phyloP scores from a whole-genome alignment of 2,797 vertebrate species.

The Manis crassicaudata region DNA sequence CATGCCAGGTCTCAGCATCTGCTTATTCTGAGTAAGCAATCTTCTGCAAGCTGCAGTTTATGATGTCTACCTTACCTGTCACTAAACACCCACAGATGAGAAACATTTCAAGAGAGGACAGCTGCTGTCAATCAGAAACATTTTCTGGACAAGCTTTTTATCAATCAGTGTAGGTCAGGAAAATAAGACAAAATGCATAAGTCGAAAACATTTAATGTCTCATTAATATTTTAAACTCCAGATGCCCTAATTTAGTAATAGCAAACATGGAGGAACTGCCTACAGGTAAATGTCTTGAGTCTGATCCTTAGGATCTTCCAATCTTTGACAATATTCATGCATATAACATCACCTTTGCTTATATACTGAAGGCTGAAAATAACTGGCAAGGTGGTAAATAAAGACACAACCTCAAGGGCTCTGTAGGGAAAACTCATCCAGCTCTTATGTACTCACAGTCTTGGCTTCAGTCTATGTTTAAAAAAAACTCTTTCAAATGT shows the following conservation, averaged over 20 bases:
- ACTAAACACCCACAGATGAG: background rate
- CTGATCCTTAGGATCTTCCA: background rate
- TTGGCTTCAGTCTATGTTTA: background rate
- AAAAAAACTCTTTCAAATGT: background rate
- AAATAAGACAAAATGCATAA: background rate
- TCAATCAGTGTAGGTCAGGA: background rate
- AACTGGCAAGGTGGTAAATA: background rate
- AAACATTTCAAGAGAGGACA: background rate
- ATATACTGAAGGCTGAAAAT: background rate
- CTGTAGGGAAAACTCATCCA: background rate
- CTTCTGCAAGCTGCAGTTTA: background rate
- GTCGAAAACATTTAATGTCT: conserved; percentile 5
- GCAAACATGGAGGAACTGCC: background rate
- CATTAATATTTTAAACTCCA: background rate
- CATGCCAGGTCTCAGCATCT: background rate
- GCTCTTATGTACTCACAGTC: background rate
- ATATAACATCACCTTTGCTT: background rate
- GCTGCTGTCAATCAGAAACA: background rate
- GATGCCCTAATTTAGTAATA: background rate
- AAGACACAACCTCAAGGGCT: background rate
- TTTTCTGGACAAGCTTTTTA: background rate
- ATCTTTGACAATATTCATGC: background rate
- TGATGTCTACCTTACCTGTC: background rate
- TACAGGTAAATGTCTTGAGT: background rate
- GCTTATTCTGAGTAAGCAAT: background rate